These are phyloP conservation scores for Podabrus alpinus DNA, from an alignment of 2,888 invertebrate species.

Conservation along the genomic window DNA sequence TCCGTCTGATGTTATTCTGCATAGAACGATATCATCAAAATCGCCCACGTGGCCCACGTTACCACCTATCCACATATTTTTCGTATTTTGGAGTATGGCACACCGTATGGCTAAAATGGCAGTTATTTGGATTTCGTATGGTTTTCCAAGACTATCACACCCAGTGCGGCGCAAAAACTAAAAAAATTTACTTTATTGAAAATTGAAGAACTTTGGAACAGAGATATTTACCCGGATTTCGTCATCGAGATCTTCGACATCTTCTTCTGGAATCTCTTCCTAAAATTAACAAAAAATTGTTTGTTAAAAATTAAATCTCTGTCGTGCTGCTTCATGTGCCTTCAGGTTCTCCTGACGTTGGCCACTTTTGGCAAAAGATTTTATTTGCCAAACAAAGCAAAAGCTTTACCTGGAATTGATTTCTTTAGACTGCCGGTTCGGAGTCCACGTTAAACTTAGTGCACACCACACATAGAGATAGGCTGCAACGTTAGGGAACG, in stretches of 20 bases:
- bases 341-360: no score
- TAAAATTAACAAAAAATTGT: background rate
- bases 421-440: no score
- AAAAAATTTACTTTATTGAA: background rate
- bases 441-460: no score
- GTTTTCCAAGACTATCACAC: background rate
- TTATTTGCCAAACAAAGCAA: no score
- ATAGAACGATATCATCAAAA: constrained; percentile 11
- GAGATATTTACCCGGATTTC: background rate
- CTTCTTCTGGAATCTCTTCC: background rate
- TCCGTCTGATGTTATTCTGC: background rate
- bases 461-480: no score
- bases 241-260: background rate
- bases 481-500: no score
- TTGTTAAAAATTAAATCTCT: no score
- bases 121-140: constrained; percentile 7
- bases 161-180: constrained; percentile 5
- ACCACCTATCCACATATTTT: constrained; percentile 6
- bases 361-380: no score
- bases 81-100: background rate
- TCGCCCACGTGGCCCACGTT: constrained; percentile 12
- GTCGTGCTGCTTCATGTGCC: no score
- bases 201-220: background rate
- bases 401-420: no score
- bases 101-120: constrained; percentile 7